These are phyloP conservation scores for Noctua fimbriata DNA, from an alignment of 2,888 invertebrate species.

Conservation along the genomic window DNA sequence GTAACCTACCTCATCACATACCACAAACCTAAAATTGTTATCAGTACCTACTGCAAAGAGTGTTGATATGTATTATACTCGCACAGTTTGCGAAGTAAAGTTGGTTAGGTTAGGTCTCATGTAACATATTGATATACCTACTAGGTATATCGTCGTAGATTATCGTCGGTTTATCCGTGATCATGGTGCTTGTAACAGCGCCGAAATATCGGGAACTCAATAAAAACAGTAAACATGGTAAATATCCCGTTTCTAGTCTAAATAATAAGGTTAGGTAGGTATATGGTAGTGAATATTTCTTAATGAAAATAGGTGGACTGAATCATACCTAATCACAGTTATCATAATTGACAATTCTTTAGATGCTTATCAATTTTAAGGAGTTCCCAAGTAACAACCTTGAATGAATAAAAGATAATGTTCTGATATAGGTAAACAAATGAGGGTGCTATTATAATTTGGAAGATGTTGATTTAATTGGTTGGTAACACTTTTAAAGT, in stretches of 20 bases:
- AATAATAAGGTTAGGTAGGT: too few species aligned
- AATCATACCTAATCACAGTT: not conserved
- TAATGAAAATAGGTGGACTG: not conserved
- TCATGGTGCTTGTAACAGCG: too few species aligned
- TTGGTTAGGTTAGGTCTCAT: not conserved
- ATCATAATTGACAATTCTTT: not conserved
- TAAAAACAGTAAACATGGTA: too few species aligned
- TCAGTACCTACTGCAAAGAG: not conserved
- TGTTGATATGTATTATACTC: not conserved
- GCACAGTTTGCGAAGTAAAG: not conserved
- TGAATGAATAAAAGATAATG: slow-evolving; percentile 2
- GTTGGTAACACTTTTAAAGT: not conserved
- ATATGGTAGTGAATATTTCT: not conserved
- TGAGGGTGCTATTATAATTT: not conserved
- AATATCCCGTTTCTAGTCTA: too few species aligned
- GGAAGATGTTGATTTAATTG: not conserved
- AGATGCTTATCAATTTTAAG: not conserved
- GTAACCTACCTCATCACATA: not conserved
- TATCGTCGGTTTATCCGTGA: too few species aligned
- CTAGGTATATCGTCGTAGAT: too few species aligned
- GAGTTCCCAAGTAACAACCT: not conserved
- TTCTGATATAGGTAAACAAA: not conserved
- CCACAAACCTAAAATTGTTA: not conserved
- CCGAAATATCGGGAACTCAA: too few species aligned
- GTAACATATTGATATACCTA: not conserved